phyloP scores from a whole-genome alignment of 2,113 vertebrate genomes.

The Nothoprocta pentlandii region DNA sequence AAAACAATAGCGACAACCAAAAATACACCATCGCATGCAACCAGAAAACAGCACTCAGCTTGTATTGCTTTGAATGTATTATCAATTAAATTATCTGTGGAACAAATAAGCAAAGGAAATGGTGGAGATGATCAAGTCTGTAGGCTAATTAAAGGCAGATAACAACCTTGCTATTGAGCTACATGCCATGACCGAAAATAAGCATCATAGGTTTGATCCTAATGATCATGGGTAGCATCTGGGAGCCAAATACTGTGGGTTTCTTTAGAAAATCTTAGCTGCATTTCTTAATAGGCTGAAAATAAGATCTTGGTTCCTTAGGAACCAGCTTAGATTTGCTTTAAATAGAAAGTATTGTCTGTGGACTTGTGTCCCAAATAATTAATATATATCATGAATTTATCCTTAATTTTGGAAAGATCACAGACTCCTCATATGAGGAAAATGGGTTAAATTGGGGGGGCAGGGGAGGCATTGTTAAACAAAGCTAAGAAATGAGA shows the following conservation, averaged over 20 bases:
- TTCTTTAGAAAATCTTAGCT: not conserved
- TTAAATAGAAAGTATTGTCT: not conserved
- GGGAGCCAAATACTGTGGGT: not conserved
- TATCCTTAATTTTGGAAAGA: not conserved
- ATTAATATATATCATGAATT: not conserved
- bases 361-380: not conserved
- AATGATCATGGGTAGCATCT: not conserved
- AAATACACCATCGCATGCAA: not conserved
- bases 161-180: not conserved
- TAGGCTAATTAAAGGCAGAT: not conserved
- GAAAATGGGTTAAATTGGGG: not conserved
- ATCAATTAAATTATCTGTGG: not conserved
- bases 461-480: not conserved
- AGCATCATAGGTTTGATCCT: not conserved
- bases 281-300: not conserved
- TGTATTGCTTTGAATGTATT: not conserved
- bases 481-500: not conserved
- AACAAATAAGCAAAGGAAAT: not conserved
- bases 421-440: not conserved
- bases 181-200: not conserved
- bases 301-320: not conserved
- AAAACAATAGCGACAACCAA: not conserved
- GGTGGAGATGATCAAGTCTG: not conserved
- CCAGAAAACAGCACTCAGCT: accelerated
- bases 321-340: not conserved